These are phyloP conservation scores for Haliaeetus leucogaster DNA, from an alignment of 2,113 vertebrate genomes.

Conservation along the genomic window DNA sequence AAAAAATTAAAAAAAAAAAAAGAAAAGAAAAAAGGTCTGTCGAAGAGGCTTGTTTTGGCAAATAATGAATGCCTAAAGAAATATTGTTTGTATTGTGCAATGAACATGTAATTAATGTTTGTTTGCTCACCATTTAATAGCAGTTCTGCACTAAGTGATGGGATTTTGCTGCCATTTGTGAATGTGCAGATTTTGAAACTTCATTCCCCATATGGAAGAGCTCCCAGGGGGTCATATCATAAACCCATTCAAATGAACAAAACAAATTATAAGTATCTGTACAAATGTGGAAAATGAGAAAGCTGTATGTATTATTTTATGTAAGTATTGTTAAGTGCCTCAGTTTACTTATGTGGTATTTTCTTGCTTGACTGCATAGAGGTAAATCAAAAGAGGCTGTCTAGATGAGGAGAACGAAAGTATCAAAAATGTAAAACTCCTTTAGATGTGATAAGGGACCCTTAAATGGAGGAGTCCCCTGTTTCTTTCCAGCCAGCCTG, in stretches of 20 bases:
- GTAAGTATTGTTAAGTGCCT: background rate
- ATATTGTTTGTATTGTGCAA: constrained; percentile 35
- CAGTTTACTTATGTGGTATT: background rate
- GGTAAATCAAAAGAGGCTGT: background rate
- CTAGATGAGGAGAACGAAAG: background rate
- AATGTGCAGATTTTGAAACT: background rate
- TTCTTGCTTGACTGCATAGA: background rate
- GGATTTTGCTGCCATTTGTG: constrained; percentile 24
- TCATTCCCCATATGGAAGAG: constrained; percentile 6
- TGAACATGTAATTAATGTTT: constrained; percentile 47
- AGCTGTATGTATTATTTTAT: background rate
- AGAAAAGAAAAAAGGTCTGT: background rate
- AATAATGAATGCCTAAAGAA: constrained; percentile 37
- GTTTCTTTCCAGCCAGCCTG: background rate
- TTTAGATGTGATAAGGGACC: background rate
- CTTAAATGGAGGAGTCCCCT: background rate
- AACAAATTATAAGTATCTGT: background rate
- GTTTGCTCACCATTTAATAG: constrained; percentile 39
- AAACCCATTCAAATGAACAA: constrained; percentile 16
- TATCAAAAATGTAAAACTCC: background rate
- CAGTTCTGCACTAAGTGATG: background rate
- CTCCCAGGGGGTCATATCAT: constrained; percentile 25
- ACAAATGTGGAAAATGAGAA: background rate
- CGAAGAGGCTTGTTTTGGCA: constrained; percentile 13
- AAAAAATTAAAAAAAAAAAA: background rate